Conservation (phyloP, 2,113 vertebrate species). For the Deroptyus accipitrinus region DNA sequence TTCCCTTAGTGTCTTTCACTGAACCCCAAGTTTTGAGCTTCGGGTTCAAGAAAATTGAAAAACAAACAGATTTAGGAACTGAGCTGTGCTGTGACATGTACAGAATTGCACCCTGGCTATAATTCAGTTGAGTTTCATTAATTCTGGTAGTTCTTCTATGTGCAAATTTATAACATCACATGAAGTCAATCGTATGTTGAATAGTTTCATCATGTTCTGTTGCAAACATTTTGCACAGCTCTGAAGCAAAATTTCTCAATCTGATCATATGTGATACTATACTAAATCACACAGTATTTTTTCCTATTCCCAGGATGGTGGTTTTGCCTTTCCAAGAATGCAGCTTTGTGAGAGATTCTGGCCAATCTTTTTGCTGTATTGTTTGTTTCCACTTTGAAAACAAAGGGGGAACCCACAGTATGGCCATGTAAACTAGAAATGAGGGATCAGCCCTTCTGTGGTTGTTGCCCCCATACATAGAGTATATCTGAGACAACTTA, state of each 20-base stretch:
- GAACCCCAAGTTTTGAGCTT: not conserved
- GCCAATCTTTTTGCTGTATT: not conserved
- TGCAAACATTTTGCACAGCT: not conserved
- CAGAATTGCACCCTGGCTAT: not conserved
- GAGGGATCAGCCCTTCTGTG: not conserved
- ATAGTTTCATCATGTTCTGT: not conserved
- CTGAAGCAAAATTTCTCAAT: not conserved
- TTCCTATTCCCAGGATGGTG: not conserved
- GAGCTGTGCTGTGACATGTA: not conserved
- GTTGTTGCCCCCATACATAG: not conserved
- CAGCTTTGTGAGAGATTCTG: not conserved
- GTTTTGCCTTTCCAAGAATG: not conserved
- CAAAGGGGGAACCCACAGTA: not conserved
- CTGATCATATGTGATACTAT: not conserved
- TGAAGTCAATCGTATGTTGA: not conserved
- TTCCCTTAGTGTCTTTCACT: not conserved
- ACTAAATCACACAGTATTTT: not conserved
- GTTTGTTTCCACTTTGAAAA: not conserved
- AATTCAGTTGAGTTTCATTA: not conserved
- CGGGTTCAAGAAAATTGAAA: not conserved
- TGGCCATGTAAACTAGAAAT: not conserved
- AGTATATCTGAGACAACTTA: not conserved
- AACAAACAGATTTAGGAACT: not conserved
- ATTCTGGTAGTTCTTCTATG: not conserved
- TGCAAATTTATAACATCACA: not conserved